phyloP scores from a whole-genome alignment of 2,888 invertebrate genomes.

The Erpobdella octoculata region DNA sequence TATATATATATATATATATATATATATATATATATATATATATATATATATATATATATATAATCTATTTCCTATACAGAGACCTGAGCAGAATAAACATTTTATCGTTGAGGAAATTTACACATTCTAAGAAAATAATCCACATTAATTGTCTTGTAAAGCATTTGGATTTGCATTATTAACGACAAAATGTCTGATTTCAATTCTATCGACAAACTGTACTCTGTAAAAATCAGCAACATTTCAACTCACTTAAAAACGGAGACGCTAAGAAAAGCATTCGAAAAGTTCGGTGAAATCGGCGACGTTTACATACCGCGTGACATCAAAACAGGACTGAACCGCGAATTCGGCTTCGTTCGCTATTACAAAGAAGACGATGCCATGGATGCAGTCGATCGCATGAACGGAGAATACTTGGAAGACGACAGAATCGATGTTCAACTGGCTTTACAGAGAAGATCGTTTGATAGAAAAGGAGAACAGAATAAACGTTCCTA shows the following conservation, averaged over 20 bases:
- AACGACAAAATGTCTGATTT: too few species aligned
- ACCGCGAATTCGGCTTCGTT: constrained; percentile 95
- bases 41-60: neutral
- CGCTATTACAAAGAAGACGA: constrained; percentile 77
- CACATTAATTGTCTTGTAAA: too few species aligned
- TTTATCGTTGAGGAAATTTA: too few species aligned
- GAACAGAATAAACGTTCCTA: too few species aligned
- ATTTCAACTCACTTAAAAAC: too few species aligned
- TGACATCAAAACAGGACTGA: constrained; percentile 84
- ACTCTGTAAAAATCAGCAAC: too few species aligned
- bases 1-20: neutral
- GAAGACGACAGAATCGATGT: constrained; percentile 94
- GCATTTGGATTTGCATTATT: too few species aligned
- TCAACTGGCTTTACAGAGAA: constrained; percentile 92
- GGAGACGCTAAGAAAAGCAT: constrained; percentile 72
- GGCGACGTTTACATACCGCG: constrained; percentile 99
- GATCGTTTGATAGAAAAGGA: too few species aligned
- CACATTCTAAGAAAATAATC: too few species aligned
- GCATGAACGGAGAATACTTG: constrained; percentile 88
- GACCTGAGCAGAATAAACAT: too few species aligned
- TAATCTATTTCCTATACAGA: neutral
- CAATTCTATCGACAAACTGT: too few species aligned
- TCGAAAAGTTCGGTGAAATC: constrained; percentile 87
- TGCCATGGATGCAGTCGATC: constrained; percentile 93
- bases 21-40: neutral